phyloP scores from a whole-genome alignment of 2,113 vertebrate species.

The Ceyx melanurus region DNA sequence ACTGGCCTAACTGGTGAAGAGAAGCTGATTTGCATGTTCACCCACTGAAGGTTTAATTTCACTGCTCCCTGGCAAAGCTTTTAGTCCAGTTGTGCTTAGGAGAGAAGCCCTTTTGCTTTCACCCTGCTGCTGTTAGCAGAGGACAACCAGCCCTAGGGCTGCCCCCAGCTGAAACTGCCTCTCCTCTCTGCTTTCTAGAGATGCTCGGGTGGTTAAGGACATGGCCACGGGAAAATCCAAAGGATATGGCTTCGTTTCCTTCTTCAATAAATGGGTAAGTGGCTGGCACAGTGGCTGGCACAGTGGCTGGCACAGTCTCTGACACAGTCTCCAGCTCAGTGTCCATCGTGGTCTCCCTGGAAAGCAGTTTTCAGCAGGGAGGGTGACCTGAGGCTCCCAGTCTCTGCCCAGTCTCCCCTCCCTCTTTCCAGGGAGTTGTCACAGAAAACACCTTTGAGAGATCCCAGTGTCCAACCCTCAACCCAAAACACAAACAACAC shows the following conservation, averaged over 20 bases:
- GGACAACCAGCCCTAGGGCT: conserved; percentile 59
- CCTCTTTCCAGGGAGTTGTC: too few species aligned
- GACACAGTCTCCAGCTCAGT: too few species aligned
- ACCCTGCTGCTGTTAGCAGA: conserved; percentile 54
- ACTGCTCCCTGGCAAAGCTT: conserved; percentile 43
- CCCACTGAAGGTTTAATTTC: conserved; percentile 53
- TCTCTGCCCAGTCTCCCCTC: too few species aligned
- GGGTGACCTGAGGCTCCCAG: too few species aligned
- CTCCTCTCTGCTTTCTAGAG: conserved; percentile 78
- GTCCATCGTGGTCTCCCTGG: too few species aligned
- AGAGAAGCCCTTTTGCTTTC: conserved; percentile 55
- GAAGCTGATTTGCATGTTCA: conserved; percentile 76
- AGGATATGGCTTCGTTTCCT: conserved; percentile 98
- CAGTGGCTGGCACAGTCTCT: too few species aligned
- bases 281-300: too few species aligned
- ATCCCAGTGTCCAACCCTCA: too few species aligned
- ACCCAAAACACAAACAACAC: too few species aligned
- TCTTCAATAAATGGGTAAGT: conserved; percentile 98
- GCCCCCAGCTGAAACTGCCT: conserved; percentile 30
- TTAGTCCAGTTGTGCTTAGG: conserved; percentile 35
- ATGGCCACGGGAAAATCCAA: conserved; percentile 98
- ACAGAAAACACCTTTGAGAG: too few species aligned
- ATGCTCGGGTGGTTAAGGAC: conserved; percentile 98
- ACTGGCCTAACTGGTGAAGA: conserved; percentile 61
- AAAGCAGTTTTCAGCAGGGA: too few species aligned